phyloP scores from a whole-genome alignment of 2,113 vertebrate species.

The Lophura nycthemera region DNA sequence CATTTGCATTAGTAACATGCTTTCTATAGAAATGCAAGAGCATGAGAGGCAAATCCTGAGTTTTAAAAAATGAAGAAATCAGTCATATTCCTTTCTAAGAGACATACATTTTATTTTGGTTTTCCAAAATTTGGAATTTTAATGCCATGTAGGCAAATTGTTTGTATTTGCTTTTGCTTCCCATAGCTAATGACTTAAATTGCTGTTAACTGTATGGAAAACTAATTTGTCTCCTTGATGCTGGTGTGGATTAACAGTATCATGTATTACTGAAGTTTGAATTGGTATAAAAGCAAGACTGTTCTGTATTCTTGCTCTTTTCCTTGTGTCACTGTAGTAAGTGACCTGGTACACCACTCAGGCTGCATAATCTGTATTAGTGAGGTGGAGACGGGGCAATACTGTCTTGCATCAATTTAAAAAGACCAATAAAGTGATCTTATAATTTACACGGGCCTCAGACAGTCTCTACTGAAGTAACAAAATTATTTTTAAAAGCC shows the following conservation, averaged over 20 bases:
- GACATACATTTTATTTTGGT: neutral
- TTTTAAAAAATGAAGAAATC: neutral
- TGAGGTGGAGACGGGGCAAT: neutral
- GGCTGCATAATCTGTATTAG: neutral
- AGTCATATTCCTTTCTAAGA: neutral
- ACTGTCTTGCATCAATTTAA: neutral
- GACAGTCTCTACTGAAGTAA: neutral
- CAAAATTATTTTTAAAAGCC: neutral
- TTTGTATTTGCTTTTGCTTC: neutral
- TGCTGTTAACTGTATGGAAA: neutral
- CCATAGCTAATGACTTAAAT: neutral
- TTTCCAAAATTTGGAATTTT: too few relatives aligned
- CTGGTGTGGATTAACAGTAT: neutral
- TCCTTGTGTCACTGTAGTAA: neutral
- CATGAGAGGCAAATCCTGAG: neutral
- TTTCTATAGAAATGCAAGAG: neutral
- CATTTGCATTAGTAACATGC: neutral
- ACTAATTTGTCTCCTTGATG: neutral
- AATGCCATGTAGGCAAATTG: too few relatives aligned
- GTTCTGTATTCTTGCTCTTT: neutral
- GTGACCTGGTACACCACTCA: neutral
- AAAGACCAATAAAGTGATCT: too few relatives aligned
- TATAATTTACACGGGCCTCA: neutral
- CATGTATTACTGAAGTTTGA: neutral
- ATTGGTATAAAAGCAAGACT: neutral